Conservation (phyloP, 2,797 vertebrate species). For the Diplodus sargus region DNA sequence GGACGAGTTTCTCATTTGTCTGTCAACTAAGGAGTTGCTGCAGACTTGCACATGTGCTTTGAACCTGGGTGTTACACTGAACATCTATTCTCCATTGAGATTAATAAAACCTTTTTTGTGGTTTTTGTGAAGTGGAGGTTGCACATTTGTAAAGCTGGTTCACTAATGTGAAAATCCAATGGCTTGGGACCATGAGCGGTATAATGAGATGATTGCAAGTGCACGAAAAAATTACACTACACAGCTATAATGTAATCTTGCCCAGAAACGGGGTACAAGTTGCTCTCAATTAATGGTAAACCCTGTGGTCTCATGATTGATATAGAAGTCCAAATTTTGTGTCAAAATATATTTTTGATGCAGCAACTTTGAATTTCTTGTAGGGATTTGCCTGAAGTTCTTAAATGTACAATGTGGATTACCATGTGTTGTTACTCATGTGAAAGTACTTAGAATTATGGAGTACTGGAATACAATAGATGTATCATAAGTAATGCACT, state of each 20-base stretch:
- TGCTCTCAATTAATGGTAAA: slow-evolving; percentile 41
- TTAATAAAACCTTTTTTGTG: slow-evolving; percentile 42
- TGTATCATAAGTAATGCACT: slow-evolving; percentile 51
- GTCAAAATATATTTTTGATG: slow-evolving; percentile 37
- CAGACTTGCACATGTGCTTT: slow-evolving; percentile 64
- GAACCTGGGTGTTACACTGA: slow-evolving; percentile 56
- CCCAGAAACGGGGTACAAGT: slow-evolving; percentile 28
- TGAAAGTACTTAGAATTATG: slow-evolving; percentile 32
- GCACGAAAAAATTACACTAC: slow-evolving; percentile 30
- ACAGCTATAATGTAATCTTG: slow-evolving; percentile 31
- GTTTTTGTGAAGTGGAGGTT: slow-evolving; percentile 59
- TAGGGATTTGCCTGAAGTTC: slow-evolving; percentile 9
- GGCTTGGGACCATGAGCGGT: slow-evolving; percentile 49
- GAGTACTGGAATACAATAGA: slow-evolving; percentile 42
- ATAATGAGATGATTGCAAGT: slow-evolving; percentile 48
- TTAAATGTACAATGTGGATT: slow-evolving; percentile 38
- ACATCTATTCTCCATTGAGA: slow-evolving; percentile 32
- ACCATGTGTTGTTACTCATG: slow-evolving; percentile 22
- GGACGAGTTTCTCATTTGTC: slow-evolving; percentile 49
- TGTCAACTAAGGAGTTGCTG: slow-evolving; percentile 58
- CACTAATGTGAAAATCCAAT: slow-evolving; percentile 49
- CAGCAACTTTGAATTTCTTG: slow-evolving; percentile 52
- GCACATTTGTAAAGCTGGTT: slow-evolving; percentile 48
- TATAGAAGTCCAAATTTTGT: slow-evolving; percentile 23
- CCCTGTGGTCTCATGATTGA: slow-evolving; percentile 14